Conservation (phyloP, 2,797 vertebrate species). For the Alectoris magna region DNA sequence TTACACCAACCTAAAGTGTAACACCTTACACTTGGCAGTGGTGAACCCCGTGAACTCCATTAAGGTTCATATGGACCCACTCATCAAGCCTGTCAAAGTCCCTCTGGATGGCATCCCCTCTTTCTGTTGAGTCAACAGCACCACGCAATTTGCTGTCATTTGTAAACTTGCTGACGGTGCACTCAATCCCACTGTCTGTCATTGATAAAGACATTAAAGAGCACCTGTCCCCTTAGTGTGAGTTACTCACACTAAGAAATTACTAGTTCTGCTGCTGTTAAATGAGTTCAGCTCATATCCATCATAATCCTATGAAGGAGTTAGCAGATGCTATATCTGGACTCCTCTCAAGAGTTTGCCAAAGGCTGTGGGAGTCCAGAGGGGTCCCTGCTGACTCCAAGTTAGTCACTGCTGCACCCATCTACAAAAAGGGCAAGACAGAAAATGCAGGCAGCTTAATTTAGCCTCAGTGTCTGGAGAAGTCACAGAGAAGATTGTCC, state of each 20-base stretch:
- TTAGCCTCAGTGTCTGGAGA: background rate
- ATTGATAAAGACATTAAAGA: background rate
- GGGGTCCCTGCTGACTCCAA: background rate
- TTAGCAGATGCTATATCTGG: background rate
- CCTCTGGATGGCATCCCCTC: background rate
- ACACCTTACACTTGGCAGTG: background rate
- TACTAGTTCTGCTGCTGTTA: constrained; percentile 5
- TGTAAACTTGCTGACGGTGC: background rate
- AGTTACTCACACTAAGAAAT: background rate
- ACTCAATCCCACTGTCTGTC: too few species aligned
- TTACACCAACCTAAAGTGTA: background rate
- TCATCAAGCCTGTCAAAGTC: too few species aligned
- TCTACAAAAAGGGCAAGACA: background rate
- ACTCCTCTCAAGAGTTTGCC: background rate
- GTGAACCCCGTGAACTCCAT: background rate
- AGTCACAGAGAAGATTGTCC: background rate
- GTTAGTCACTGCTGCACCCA: background rate
- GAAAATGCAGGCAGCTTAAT: background rate
- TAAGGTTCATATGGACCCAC: background rate
- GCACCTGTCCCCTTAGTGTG: background rate
- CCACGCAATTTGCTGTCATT: background rate
- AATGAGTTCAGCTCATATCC: constrained; percentile 28
- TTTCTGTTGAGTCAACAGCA: background rate
- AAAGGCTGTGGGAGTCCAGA: background rate
- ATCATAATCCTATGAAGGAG: background rate